Evolutionary conservation across 2,113 vertebrate species (phyloP).

Genomic region (Ahaetulla prasina): DNA sequence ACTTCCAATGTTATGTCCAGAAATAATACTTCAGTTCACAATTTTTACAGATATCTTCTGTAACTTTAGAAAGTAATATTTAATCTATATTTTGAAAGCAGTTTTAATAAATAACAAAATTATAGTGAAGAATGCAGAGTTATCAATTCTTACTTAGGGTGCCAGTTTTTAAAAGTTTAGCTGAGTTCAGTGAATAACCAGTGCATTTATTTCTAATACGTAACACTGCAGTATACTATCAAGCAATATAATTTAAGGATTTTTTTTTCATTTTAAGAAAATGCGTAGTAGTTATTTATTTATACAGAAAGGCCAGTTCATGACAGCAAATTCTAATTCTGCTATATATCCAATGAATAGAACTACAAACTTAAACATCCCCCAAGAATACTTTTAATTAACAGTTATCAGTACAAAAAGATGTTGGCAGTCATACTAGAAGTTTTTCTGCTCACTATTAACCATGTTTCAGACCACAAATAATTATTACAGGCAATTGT

Average conservation of each 20-base stretch:
- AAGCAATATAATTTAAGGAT: neutral
- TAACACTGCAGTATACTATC: neutral
- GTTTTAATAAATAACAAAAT: neutral
- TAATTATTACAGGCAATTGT: constrained; percentile 36
- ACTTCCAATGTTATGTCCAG: neutral
- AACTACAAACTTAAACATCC: neutral
- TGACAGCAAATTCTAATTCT: constrained; percentile 13
- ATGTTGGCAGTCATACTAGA: constrained; percentile 16
- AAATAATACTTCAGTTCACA: neutral
- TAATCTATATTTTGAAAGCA: neutral
- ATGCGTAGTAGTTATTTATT: neutral
- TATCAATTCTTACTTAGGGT: neutral
- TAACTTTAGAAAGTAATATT: neutral
- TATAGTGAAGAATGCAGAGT: neutral
- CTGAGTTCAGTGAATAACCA: neutral
- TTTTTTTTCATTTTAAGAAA: neutral
- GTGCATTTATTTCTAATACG: neutral
- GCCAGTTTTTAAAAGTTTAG: neutral
- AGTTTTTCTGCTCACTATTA: constrained; percentile 23
- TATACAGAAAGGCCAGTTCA: constrained; percentile 9
- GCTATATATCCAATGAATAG: constrained; percentile 28
- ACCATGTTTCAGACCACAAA: constrained; percentile 57
- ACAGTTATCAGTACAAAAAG: constrained; percentile 46
- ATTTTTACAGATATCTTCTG: neutral
- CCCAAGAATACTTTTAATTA: constrained; percentile 20